Base-by-base conservation (phyloP, 2,113 vertebrate genomes). In the Sapayoa aenigma region DNA sequence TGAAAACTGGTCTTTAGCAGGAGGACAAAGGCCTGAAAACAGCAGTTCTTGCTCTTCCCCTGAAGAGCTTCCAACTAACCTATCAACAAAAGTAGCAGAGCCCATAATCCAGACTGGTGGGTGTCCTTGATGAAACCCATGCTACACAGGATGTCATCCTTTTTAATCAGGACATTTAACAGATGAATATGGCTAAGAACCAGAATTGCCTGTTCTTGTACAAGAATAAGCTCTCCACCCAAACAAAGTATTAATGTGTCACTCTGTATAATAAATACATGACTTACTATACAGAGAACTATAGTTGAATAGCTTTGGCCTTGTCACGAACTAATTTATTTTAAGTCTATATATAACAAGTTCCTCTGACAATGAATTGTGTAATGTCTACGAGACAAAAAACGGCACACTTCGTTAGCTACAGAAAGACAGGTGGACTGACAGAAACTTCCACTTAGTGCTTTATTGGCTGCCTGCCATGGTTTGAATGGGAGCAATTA, bases 361-460 rank as follows among this genome's bases (percentile, higher is more conserved):
- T 96, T 95, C 76, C 94, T 89, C 96, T 97, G 96, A 96, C 96
- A 95, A 85, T 93, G 94, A 91, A 94, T 93, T 95, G 95, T 94
- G 95, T 91, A 97, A 97, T 28, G 92, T 97, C 96, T 96, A 46
- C 73, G 52, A 96, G 95, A 97, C 95, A 95, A 95, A 97, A 97
- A 96, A 46, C 89, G 84, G 97, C 94, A 95, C 94, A 95, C 94
- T 95, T 78, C 1, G 69, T 95, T 96, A 96, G 95, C 87, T 95
- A 75, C 92, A 92, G 92, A 96, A 94, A 96, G 95, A 97, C 94
- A 96, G 95, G 96, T 93, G 94, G 96, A 97, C 94, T 71, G 71
- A 97, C 95, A 97, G 94, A 96, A 97, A 96, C 87, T 93, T 96
- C 96, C 96, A 96, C 92, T 98, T 97, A 97, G 95, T 95, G 96